These are phyloP conservation scores for Drosophila sucinea DNA, from an alignment of 1,140 invertebrate genomes.

Conservation along the genomic window DNA sequence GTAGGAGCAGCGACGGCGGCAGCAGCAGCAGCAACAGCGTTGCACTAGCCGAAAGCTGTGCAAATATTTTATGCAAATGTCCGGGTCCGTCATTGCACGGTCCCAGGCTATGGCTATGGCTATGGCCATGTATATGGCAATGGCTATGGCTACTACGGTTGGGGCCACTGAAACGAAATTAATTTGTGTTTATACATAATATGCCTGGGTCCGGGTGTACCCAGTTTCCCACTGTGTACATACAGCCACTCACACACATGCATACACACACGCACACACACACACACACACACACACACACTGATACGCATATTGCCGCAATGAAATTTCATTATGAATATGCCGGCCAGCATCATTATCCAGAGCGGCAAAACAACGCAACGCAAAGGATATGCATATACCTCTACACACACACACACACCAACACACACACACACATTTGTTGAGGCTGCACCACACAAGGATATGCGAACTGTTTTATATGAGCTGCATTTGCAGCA, in stretches of 20 bases:
- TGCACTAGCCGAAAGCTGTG: slow-evolving; percentile 78
- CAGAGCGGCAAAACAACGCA: slow-evolving; percentile 78
- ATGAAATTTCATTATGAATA: slow-evolving; percentile 81
- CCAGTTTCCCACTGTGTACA: slow-evolving; percentile 51
- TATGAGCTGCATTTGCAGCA: slow-evolving; percentile 59
- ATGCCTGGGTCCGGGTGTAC: slow-evolving; percentile 64
- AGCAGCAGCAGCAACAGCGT: slow-evolving; percentile 47
- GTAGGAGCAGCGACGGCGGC: slow-evolving; percentile 15
- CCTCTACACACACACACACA: slow-evolving; percentile 21
- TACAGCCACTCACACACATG: slow-evolving; percentile 19
- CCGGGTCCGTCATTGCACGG: slow-evolving; percentile 69
- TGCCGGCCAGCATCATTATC: slow-evolving; percentile 79
- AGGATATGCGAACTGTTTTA: slow-evolving; percentile 74
- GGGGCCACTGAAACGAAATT: slow-evolving; percentile 82
- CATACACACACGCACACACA: slow-evolving; percentile 36
- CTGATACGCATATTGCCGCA: slow-evolving; percentile 52
- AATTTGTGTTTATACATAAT: slow-evolving; percentile 83
- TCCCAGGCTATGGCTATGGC: slow-evolving; percentile 37
- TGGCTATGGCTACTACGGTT: slow-evolving; percentile 67
- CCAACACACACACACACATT: slow-evolving; percentile 5
- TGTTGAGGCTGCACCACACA: slow-evolving; percentile 29
- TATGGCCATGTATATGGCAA: slow-evolving; percentile 38
- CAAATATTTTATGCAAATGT: slow-evolving; percentile 83
- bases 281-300: slow-evolving; percentile 15
- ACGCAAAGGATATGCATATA: slow-evolving; percentile 74